These are phyloP conservation scores for Lordiphosa mommai DNA, from an alignment of 1,140 invertebrate species.

Conservation along the genomic window DNA sequence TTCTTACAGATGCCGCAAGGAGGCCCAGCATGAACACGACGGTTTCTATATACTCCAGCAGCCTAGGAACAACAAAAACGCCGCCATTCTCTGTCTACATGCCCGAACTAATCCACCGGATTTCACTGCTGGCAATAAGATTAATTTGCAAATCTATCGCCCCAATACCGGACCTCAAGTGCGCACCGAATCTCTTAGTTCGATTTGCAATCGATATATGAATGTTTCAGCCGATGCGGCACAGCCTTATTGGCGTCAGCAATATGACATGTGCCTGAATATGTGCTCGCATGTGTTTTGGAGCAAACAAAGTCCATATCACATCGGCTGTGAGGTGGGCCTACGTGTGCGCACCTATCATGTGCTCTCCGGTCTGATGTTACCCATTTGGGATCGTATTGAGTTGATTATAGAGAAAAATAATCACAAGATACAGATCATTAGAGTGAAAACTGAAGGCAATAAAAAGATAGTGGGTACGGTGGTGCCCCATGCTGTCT, in stretches of 20 bases:
- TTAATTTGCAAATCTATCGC: slow-evolving; percentile 40
- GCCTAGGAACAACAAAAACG: slow-evolving; percentile 36
- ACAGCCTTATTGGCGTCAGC: slow-evolving; percentile 24
- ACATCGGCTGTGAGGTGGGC: slow-evolving; percentile 34
- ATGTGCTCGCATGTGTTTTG: slow-evolving; percentile 51
- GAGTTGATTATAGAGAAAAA: slow-evolving; percentile 37
- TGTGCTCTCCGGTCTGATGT: slow-evolving; percentile 53
- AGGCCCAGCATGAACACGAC: slow-evolving; percentile 24
- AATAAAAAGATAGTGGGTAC: slow-evolving; percentile 61
- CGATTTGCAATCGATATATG: slow-evolving; percentile 36
- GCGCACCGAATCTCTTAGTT: slow-evolving; percentile 37
- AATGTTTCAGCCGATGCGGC: slow-evolving; percentile 29
- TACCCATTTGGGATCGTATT: slow-evolving; percentile 61
- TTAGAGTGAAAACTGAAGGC: slow-evolving; percentile 46
- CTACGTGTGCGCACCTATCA: slow-evolving; percentile 51
- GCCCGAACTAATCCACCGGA: not conserved
- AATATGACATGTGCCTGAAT: slow-evolving; percentile 36
- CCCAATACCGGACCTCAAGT: slow-evolving; percentile 59
- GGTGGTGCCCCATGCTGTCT: slow-evolving; percentile 46
- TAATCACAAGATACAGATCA: slow-evolving; percentile 52
- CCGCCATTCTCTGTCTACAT: slow-evolving; percentile 44
- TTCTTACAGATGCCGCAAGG: slow-evolving; percentile 22
- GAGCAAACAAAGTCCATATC: slow-evolving; percentile 33
- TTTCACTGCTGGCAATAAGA: slow-evolving; percentile 1
- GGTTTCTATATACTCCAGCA: slow-evolving; percentile 50